Evolutionary conservation across 2,113 vertebrate genomes (phyloP), one percentile per base, ranked within the genome.

Genomic region (Sander vitreus): DNA sequence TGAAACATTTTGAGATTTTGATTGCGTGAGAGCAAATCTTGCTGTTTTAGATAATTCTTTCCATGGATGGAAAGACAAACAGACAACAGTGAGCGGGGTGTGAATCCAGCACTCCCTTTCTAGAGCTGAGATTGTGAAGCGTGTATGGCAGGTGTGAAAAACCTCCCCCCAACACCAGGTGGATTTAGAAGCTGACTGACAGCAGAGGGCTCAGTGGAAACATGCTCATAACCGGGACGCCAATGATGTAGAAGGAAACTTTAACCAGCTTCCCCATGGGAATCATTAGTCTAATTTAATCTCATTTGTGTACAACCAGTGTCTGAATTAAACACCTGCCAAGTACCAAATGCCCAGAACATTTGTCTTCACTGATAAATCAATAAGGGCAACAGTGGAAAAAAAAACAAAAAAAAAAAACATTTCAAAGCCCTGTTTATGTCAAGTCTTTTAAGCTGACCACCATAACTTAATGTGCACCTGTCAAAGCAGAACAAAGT

Each of bases 221-320:
- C 74, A 23, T 27, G 63, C 66, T 71, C 58, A 57, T 71, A 78
- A 83, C 81, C 68, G 0, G 8, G 68, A 76, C 84, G 88, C 87
- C 88, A 80, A 67, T 21, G 36, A 77, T 62, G 81, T 70, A 51
- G 79, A 81, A 5, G 54, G 43, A 80, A 81, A 83, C 67, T 81
- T 85, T 69, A 72, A 80, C 80, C 18, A 10, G 14, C 64, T 36
- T 33, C 59, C 86, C 60, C 67, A 1, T 3, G 75, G 79, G 78
- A 84, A 81, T 43, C 74, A 85, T 91, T 91, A 85, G 50, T 33
- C 79, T 81, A 67, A 89, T 86, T 70, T 63, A 33, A 83, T 90
- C 77, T 85, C 27, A 73, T 88, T 88, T 82, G 66, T 87, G 86
- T 51, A 75, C 75, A 78, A 81, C 39, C 60, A 23, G 63, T 33